Conservation (phyloP, 1,140 invertebrate species). For the Euwallacea fornicatus region DNA sequence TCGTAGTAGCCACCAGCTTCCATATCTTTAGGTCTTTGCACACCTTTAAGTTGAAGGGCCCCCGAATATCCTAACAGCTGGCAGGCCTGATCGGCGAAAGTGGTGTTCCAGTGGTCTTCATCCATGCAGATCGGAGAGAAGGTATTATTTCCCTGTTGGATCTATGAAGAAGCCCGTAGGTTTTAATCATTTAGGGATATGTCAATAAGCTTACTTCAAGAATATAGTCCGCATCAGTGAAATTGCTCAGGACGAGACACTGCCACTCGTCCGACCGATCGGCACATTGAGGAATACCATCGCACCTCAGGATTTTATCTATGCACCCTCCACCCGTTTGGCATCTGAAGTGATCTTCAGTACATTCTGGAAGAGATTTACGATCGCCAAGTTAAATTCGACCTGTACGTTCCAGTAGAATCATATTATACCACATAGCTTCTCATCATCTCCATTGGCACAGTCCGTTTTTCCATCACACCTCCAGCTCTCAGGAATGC, state of each 20-base stretch:
- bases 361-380: slow-evolving; percentile 55
- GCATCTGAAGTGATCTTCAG: slow-evolving; percentile 61
- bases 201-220: slow-evolving; percentile 28
- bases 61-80: slow-evolving; percentile 58
- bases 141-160: slow-evolving; percentile 48
- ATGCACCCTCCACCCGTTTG: slow-evolving; percentile 64
- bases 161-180: not conserved
- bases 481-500: slow-evolving; percentile 59
- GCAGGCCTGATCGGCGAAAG: slow-evolving; percentile 60
- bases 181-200: not conserved
- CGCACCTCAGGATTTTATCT: slow-evolving; percentile 58
- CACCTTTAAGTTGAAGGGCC: slow-evolving; percentile 52
- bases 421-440: slow-evolving; percentile 55
- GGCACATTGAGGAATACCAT: slow-evolving; percentile 64
- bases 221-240: slow-evolving; percentile 34
- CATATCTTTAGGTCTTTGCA: slow-evolving; percentile 42
- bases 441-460: slow-evolving; percentile 67
- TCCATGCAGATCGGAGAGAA: slow-evolving; percentile 55
- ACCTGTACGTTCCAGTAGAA: not conserved
- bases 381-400: not conserved
- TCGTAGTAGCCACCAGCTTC: slow-evolving; percentile 48
- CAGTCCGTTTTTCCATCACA: slow-evolving; percentile 69
- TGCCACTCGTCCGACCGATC: slow-evolving; percentile 68
- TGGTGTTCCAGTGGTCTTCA: slow-evolving; percentile 58
- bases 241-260: slow-evolving; percentile 52